Percentiles rank a stretch among this genome's conserved stretches.
Evolutionary conservation across 2,113 vertebrate genomes (phyloP).

Genomic region (Phylloscopus trochilus): DNA sequence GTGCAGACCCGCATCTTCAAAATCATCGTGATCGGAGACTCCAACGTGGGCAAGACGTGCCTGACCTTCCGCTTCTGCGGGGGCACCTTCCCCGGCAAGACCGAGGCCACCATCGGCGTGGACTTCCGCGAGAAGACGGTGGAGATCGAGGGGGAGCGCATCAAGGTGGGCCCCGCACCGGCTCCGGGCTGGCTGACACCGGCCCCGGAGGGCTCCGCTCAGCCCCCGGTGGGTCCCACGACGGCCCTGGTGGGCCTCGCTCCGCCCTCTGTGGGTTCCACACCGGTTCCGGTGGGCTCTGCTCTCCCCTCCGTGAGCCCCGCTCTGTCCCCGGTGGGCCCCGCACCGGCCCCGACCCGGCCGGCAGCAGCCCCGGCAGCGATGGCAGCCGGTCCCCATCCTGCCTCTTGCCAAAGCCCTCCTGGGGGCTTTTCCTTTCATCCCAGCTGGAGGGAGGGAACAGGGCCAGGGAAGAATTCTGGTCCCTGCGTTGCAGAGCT

Average conservation of each 20-base stretch:
- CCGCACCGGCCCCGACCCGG: not conserved
- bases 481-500: not conserved
- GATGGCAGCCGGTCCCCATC: not conserved
- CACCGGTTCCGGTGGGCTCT: not conserved
- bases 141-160: conserved; percentile 93
- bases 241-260: not conserved
- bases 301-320: not conserved
- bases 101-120: conserved; percentile 96
- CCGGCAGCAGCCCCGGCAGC: not conserved
- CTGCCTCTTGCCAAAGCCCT: not conserved
- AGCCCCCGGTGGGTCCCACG: not conserved
- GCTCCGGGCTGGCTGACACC: not conserved
- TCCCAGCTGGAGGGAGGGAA: not conserved
- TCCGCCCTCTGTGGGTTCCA: not conserved
- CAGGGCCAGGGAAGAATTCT: not conserved
- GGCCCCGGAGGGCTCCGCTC: not conserved
- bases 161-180: conserved; percentile 82
- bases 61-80: conserved; percentile 96
- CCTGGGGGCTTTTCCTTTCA: not conserved
- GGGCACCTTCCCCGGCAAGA: conserved; percentile 90
- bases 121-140: conserved; percentile 97
- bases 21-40: conserved; percentile 97
- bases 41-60: conserved; percentile 97
- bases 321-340: not conserved
- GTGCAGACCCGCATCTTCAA: conserved; percentile 96